These are phyloP conservation scores for Rotaria macrura DNA, from an alignment of 2,888 invertebrate genomes.

Conservation along the genomic window DNA sequence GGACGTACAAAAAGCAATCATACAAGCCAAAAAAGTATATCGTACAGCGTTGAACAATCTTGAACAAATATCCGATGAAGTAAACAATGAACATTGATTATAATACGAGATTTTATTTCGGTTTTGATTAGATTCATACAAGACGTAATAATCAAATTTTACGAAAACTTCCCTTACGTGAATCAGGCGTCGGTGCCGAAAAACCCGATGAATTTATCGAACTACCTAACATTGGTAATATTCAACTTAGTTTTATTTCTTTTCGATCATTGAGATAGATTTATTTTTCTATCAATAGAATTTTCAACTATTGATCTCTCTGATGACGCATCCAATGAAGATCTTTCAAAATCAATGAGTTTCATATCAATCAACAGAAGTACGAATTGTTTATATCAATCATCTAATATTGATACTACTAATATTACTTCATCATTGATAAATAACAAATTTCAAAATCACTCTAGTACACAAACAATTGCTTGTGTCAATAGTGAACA, in stretches of 20 bases:
- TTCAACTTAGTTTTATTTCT: background rate
- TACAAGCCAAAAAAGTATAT: slow-evolving; percentile 68
- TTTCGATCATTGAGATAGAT: too few relatives aligned
- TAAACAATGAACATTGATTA: background rate
- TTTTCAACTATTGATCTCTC: background rate
- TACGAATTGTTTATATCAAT: background rate
- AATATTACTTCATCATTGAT: background rate
- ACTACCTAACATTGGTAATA: background rate
- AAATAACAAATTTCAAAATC: background rate
- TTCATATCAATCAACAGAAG: background rate
- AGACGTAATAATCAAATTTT: slow-evolving; percentile 37
- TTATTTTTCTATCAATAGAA: background rate
- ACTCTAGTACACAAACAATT: background rate
- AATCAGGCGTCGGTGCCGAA: slow-evolving; percentile 69
- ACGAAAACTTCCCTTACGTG: slow-evolving; percentile 54
- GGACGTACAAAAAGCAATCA: slow-evolving; percentile 67
- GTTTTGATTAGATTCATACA: slow-evolving; percentile 47
- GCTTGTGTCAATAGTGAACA: background rate
- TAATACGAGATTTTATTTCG: too few relatives aligned
- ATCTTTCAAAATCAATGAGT: background rate
- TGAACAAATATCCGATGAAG: slow-evolving; percentile 78
- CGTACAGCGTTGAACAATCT: slow-evolving; percentile 69
- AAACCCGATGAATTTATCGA: slow-evolving; percentile 4
- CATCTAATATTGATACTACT: background rate
- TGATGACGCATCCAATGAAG: background rate